Evolutionary conservation across 1,140 invertebrate species (phyloP).

Genomic region (Proctacanthus coquilletti): DNA sequence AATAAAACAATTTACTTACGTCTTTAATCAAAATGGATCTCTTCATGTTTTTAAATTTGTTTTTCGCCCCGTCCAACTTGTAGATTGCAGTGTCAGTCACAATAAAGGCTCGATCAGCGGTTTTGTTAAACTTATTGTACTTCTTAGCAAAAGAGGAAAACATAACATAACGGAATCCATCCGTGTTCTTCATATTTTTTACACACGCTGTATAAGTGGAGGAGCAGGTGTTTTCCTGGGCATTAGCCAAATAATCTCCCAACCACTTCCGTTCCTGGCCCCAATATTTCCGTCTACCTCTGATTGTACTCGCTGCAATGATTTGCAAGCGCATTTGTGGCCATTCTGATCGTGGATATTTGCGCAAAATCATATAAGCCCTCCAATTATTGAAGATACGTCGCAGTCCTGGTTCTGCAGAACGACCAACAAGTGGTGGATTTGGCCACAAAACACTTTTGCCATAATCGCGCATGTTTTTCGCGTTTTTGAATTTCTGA

Average conservation of each 20-base stretch:
- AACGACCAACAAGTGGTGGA: constrained; percentile 48
- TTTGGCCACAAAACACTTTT: constrained; percentile 67
- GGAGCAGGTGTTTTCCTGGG: constrained; percentile 60
- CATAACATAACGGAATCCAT: constrained; percentile 46
- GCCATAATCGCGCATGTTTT: constrained; percentile 52
- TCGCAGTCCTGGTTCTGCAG: constrained; percentile 32
- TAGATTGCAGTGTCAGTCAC: constrained; percentile 78
- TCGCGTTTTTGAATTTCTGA: constrained; percentile 41
- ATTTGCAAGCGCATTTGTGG: constrained; percentile 69
- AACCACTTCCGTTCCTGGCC: constrained; percentile 74
- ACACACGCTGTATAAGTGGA: constrained; percentile 52
- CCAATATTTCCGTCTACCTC: constrained; percentile 60
- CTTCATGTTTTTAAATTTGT: constrained; percentile 77
- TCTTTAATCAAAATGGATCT: constrained; percentile 65
- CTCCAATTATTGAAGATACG: constrained; percentile 58
- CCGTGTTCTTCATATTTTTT: constrained; percentile 51
- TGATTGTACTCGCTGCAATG: constrained; percentile 59
- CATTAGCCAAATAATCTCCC: constrained; percentile 74
- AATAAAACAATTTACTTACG: constrained; percentile 32
- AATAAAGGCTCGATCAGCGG: constrained; percentile 72
- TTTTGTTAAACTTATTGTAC: constrained; percentile 66
- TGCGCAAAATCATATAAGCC: constrained; percentile 69
- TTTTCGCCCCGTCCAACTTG: constrained; percentile 67
- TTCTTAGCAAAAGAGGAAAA: constrained; percentile 47
- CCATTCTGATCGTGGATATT: constrained; percentile 71